Evolutionary conservation across 2,113 vertebrate species (phyloP).

Genomic region (Sturnus vulgaris): DNA sequence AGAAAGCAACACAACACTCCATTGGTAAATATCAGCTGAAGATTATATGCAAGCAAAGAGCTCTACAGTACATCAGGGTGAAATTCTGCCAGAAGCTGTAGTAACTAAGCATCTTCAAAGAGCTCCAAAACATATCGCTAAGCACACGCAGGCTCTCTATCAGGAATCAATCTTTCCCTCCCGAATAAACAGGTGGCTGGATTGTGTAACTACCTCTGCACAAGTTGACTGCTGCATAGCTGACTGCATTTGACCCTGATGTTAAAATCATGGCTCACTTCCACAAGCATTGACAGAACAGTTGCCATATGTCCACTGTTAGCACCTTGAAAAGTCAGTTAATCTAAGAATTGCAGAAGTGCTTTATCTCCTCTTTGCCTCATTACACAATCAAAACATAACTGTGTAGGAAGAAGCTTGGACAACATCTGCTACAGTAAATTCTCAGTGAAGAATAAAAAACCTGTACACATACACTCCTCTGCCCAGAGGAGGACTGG

Average conservation of each 20-base stretch:
- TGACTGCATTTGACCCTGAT: conserved; percentile 60
- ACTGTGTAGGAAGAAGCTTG: conserved; percentile 28
- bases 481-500: not conserved
- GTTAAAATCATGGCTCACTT: conserved; percentile 36
- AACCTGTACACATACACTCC: not conserved
- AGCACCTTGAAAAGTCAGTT: conserved; percentile 51
- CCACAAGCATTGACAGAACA: conserved; percentile 5
- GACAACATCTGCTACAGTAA: conserved; percentile 32
- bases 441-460: not conserved
- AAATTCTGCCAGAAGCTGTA: conserved; percentile 28
- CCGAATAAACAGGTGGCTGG: conserved; percentile 23
- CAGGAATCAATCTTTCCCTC: conserved; percentile 15
- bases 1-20: not conserved
- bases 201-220: conserved; percentile 15
- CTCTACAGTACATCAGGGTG: not conserved
- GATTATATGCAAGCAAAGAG: conserved; percentile 10
- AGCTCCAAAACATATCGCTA: conserved; percentile 37
- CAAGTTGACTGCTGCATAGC: conserved; percentile 10
- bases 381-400: conserved; percentile 63
- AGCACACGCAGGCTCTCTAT: conserved; percentile 26
- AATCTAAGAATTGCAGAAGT: conserved; percentile 55
- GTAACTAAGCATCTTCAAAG: conserved; percentile 52
- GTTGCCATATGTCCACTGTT: conserved; percentile 48
- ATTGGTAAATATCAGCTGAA: not conserved
- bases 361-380: conserved; percentile 57